phyloP scores from a whole-genome alignment of 2,888 invertebrate species.

The Pardosa pseudoannulata region DNA sequence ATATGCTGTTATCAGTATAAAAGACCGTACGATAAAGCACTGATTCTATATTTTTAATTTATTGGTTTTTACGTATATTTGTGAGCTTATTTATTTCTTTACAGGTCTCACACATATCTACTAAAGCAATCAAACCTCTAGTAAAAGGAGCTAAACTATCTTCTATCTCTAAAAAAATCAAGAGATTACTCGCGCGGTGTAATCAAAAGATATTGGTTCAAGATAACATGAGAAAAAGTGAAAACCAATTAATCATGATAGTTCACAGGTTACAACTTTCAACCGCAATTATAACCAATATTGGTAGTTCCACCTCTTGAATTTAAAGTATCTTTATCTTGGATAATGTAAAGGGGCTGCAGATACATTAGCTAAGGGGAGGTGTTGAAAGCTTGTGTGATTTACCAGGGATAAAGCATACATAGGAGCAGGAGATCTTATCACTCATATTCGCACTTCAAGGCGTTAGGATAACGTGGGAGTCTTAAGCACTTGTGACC shows the following conservation, averaged over 20 bases:
- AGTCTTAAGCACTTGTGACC: neutral
- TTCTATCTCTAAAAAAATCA: neutral
- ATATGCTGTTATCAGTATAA: too few species aligned
- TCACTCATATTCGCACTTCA: neutral
- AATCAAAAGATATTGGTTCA: neutral
- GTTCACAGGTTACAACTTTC: neutral
- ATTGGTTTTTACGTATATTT: too few species aligned
- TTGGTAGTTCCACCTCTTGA: neutral
- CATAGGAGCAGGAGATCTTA: neutral
- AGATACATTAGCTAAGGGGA: neutral
- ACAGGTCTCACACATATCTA: too few species aligned
- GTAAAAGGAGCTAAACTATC: too few species aligned
- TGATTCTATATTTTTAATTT: too few species aligned
- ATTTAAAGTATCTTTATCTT: neutral
- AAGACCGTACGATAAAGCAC: too few species aligned
- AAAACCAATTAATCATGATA: conserved; percentile 6
- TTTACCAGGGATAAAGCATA: neutral
- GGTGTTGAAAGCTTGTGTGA: conserved; percentile 16
- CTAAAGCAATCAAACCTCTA: too few species aligned
- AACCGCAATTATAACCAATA: neutral
- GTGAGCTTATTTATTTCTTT: too few species aligned
- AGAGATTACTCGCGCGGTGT: neutral
- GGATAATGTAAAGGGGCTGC: neutral
- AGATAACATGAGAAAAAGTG: neutral
- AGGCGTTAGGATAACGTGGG: conserved; percentile 1